Conservation (phyloP, 2,888 invertebrate genomes). For the Volucella inflata region DNA sequence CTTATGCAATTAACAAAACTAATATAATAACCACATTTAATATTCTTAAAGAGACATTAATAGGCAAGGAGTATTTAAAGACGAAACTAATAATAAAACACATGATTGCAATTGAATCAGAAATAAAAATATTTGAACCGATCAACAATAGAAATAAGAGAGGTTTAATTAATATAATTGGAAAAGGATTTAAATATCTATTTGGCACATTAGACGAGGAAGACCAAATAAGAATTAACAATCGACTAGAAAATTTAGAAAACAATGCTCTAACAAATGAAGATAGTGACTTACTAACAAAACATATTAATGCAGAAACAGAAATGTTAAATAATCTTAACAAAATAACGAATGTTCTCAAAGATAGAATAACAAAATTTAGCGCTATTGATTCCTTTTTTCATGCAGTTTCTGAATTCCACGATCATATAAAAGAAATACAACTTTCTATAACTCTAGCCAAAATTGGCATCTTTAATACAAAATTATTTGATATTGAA, state of each 20-base stretch:
- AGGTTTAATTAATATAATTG: too few relatives aligned
- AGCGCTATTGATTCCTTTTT: too few relatives aligned
- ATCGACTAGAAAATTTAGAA: slow-evolving; percentile 4
- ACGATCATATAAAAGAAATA: background rate
- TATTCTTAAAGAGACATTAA: slow-evolving; percentile 3
- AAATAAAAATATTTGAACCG: too few relatives aligned
- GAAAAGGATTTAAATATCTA: background rate
- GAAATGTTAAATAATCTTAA: too few relatives aligned
- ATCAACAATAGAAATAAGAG: too few relatives aligned
- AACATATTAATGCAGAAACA: background rate
- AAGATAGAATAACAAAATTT: too few relatives aligned
- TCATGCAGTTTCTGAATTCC: background rate
- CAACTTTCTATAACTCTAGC: background rate
- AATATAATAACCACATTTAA: slow-evolving; percentile 14
- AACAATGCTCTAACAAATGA: background rate
- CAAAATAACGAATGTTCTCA: too few relatives aligned
- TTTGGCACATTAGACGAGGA: slow-evolving; percentile 2
- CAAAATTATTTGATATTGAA: slow-evolving; percentile 14
- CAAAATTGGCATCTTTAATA: background rate
- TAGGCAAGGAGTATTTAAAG: slow-evolving; percentile 10
- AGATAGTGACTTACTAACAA: background rate
- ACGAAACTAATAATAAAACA: slow-evolving; percentile 7
- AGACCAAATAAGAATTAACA: background rate
- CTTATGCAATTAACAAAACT: slow-evolving; percentile 19
- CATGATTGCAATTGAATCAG: background rate